A percentile compares a stretch with the other conserved stretches of the same genome.
These are phyloP conservation scores for Bombylius major DNA, from an alignment of 2,888 invertebrate species.

Conservation along the genomic window DNA sequence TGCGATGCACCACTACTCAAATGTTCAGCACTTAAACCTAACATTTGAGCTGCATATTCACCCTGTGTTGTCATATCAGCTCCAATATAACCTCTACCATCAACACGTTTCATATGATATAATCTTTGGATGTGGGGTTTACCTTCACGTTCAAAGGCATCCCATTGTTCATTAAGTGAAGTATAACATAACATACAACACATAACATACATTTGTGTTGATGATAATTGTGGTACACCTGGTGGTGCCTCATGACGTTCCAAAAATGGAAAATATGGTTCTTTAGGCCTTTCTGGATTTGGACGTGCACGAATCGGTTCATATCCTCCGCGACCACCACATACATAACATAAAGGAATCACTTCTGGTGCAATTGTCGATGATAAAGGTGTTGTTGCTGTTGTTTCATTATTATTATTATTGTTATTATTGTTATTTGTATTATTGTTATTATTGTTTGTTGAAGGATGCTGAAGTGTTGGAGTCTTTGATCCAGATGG, in stretches of 20 bases:
- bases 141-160: constrained; percentile 71
- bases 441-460: constrained; percentile 17
- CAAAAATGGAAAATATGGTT: constrained; percentile 85
- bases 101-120: constrained; percentile 86
- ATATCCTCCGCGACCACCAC: constrained; percentile 56
- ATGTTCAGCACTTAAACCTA: constrained; percentile 57
- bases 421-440: constrained; percentile 11
- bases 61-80: constrained; percentile 83
- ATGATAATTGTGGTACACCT: constrained; percentile 41
- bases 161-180: constrained; percentile 82
- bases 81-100: constrained; percentile 80
- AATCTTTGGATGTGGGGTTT: constrained; percentile 77
- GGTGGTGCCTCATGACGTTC: constrained; percentile 77
- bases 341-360: constrained; percentile 49
- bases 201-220: constrained; percentile 43
- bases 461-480: neutral
- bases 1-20: constrained; percentile 18
- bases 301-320: constrained; percentile 53
- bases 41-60: constrained; percentile 82
- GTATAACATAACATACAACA: constrained; percentile 79
- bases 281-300: constrained; percentile 52
- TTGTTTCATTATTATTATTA: neutral
- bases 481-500: constrained; percentile 2
- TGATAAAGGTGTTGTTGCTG: constrained; percentile 12
- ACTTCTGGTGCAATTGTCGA: constrained; percentile 14